Percentiles rank a stretch among this genome's conserved stretches.
Evolutionary conservation across 2,113 vertebrate species (phyloP).

Genomic region (Corapipo altera): DNA sequence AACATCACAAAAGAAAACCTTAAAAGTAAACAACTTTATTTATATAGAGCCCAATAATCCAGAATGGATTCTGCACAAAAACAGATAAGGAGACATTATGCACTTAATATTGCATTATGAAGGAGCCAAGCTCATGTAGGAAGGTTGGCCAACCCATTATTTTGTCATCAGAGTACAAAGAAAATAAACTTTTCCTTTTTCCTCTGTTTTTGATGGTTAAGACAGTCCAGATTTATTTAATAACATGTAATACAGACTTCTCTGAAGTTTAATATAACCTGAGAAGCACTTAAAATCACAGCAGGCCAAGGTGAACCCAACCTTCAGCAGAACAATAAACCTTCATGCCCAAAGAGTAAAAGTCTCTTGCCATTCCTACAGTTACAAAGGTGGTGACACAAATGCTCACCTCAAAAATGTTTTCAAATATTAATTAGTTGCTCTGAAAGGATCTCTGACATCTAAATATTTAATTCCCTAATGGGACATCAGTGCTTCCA

Average conservation of each 20-base stretch:
- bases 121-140: neutral
- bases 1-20: neutral
- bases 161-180: neutral
- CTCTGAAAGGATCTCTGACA: neutral
- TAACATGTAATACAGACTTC: neutral
- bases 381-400: neutral
- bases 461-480: neutral
- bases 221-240: neutral
- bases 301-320: neutral
- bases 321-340: neutral
- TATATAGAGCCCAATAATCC: neutral
- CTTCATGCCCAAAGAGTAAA: neutral
- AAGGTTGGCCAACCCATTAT: neutral
- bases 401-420: neutral
- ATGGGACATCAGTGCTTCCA: neutral
- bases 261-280: neutral
- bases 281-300: neutral
- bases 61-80: neutral
- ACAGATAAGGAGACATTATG: neutral
- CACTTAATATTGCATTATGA: neutral
- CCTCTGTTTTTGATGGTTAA: neutral
- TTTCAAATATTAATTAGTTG: neutral
- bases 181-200: neutral
- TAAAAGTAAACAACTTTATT: neutral
- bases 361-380: fast-evolving